Conservation (phyloP, 1,140 invertebrate genomes). For the Daktulosphaira vitifoliae region DNA sequence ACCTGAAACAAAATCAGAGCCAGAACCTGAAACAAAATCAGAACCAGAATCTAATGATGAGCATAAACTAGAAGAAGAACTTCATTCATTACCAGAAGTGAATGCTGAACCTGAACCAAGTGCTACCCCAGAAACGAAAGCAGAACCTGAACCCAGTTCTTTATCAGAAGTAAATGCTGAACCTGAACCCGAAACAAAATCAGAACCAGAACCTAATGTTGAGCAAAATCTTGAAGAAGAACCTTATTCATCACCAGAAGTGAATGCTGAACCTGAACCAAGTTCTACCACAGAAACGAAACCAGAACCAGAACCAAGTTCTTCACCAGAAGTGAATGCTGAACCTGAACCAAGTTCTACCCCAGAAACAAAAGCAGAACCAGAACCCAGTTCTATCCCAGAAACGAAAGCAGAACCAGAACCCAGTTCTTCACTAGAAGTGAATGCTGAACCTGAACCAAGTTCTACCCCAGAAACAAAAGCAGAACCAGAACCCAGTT, state of each 20-base stretch:
- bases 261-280: constrained; percentile 35
- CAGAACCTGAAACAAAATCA: constrained; percentile 36
- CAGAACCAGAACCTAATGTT: constrained; percentile 42
- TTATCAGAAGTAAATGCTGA: constrained; percentile 39
- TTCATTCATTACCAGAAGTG: constrained; percentile 35
- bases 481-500: constrained; percentile 38
- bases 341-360: constrained; percentile 38
- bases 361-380: constrained; percentile 41
- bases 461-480: constrained; percentile 41
- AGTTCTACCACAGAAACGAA: constrained; percentile 40
- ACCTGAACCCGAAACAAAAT: constrained; percentile 39
- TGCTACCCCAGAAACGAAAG: constrained; percentile 42
- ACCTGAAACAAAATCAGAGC: constrained; percentile 38
- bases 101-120: constrained; percentile 10
- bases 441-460: constrained; percentile 35
- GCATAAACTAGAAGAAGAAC: constrained; percentile 41
- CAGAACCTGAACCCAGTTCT: constrained; percentile 41
- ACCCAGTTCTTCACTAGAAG: constrained; percentile 37
- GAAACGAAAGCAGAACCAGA: constrained; percentile 35
- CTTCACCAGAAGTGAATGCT: constrained; percentile 35
- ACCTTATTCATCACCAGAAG: constrained; percentile 12
- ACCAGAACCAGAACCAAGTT: constrained; percentile 11
- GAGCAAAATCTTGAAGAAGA: constrained; percentile 39
- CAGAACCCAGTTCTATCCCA: constrained; percentile 40
- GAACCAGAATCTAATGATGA: constrained; percentile 40